These are phyloP conservation scores for Macrophya alboannulata DNA, from an alignment of 2,888 invertebrate species.

Conservation along the genomic window DNA sequence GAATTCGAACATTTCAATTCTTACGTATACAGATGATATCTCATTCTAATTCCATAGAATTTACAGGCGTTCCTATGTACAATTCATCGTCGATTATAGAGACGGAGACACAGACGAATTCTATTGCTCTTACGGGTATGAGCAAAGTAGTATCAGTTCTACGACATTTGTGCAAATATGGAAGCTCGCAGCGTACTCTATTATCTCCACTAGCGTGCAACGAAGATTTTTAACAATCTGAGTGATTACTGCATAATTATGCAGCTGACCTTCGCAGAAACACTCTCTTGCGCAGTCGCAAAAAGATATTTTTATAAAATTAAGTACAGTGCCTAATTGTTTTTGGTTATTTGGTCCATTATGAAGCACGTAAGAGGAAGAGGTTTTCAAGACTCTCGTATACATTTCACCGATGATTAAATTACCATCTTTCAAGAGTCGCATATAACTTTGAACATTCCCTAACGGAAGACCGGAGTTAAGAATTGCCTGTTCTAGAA, in stretches of 20 bases:
- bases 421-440: conserved; percentile 52
- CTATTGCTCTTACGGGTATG: conserved; percentile 48
- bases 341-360: conserved; percentile 37
- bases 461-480: conserved; percentile 48
- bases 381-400: conserved; percentile 20
- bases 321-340: conserved; percentile 45
- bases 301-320: conserved; percentile 53
- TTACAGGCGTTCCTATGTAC: conserved; percentile 55
- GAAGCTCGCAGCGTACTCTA: conserved; percentile 36
- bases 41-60: conserved; percentile 56
- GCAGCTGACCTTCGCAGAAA: conserved; percentile 53
- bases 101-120: conserved; percentile 44
- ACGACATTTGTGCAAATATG: conserved; percentile 54
- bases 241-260: conserved; percentile 53
- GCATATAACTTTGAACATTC: conserved; percentile 52
- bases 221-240: conserved; percentile 34
- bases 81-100: conserved; percentile 44
- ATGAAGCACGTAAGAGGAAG: conserved; percentile 21
- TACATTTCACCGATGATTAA: conserved; percentile 43
- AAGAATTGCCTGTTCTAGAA: conserved; percentile 45
- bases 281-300: conserved; percentile 52
- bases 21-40: background rate
- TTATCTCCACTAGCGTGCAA: conserved; percentile 36
- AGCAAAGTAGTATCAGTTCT: conserved; percentile 49
- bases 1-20: background rate